Percentiles rank a stretch among this genome's conserved stretches.
These are phyloP conservation scores for Alces alces DNA, from an alignment of 2,113 vertebrate genomes.

Conservation along the genomic window DNA sequence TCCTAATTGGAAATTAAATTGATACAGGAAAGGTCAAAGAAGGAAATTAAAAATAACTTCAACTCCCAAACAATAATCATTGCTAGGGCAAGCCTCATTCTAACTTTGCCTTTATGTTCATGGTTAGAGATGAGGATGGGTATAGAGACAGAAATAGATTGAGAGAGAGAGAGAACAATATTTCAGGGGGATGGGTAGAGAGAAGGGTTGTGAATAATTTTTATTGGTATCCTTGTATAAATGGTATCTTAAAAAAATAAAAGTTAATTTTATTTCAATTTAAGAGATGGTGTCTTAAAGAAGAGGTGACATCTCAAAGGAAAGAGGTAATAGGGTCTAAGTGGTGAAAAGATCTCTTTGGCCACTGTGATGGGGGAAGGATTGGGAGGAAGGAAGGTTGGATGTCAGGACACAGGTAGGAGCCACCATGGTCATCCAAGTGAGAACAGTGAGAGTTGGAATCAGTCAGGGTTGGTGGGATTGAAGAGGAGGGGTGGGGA, in stretches of 20 bases:
- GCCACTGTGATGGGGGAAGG: not conserved
- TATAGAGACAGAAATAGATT: not conserved
- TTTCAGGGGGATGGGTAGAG: not conserved
- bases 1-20: constrained; percentile 28
- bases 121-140: not conserved
- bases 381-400: not conserved
- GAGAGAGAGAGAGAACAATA: too few relatives aligned
- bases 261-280: not conserved
- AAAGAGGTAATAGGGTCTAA: not conserved
- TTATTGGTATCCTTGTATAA: not conserved
- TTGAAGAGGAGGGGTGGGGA: not conserved
- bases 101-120: not conserved
- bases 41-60: not conserved
- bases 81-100: not conserved
- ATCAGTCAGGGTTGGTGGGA: not conserved
- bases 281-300: not conserved
- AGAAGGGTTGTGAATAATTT: not conserved
- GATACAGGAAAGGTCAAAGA: constrained; percentile 19
- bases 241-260: not conserved
- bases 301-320: not conserved
- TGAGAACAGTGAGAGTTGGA: not conserved
- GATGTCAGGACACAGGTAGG: not conserved
- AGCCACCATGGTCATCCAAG: not conserved
- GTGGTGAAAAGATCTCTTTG: not conserved
- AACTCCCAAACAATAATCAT: not conserved